Evolutionary conservation across 2,888 invertebrate species (phyloP), one percentile per base, ranked within the genome.

Genomic region (Phaedon cochleariae): DNA sequence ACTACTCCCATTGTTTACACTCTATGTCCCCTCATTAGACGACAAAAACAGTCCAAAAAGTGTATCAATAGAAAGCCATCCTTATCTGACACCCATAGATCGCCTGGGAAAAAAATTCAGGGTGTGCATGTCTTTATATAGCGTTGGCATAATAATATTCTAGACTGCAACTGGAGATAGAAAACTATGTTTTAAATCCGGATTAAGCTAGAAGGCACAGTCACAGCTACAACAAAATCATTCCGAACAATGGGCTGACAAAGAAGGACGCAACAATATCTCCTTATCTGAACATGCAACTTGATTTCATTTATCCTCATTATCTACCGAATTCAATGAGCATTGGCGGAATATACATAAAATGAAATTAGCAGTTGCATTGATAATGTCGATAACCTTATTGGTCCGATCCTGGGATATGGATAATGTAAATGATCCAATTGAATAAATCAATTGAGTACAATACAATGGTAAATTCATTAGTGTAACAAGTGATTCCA

Each of bases 161-260:
- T 48, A 18, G 15, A 15, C 45, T 48, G 52, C 41, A 15, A 55
- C 55, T 21, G 15, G 41, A 41, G 7, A 41, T 15, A n/a, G 41
- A 41, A 52, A 57, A 60, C 45, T 60, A 58, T 58, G 31, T 22
- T 34, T 61, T 45, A 65, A 60, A 61, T 65, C 60, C 65, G 65
- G 60, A 65, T 65, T 60, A 65, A 55, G 29, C 21, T 52, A 53
- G 60, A 49, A 60, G 64, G 62, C 57, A 46, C 20, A 31, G 55
- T 49, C 55, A 64, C 21, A 60, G 55, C 15, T 51, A 60, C 55
- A 48, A 64, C 59, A 52, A 58, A 65, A 57, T 65, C 57, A 55
- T 57, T 52, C 46, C 29, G 46, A 65, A 65, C 60, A 65, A 65
- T 65, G 41, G 52, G 17, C 29, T 17, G 15, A 51, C 51, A 55